phyloP scores from a whole-genome alignment of 2,888 invertebrate genomes.

The Clanis bilineata region DNA sequence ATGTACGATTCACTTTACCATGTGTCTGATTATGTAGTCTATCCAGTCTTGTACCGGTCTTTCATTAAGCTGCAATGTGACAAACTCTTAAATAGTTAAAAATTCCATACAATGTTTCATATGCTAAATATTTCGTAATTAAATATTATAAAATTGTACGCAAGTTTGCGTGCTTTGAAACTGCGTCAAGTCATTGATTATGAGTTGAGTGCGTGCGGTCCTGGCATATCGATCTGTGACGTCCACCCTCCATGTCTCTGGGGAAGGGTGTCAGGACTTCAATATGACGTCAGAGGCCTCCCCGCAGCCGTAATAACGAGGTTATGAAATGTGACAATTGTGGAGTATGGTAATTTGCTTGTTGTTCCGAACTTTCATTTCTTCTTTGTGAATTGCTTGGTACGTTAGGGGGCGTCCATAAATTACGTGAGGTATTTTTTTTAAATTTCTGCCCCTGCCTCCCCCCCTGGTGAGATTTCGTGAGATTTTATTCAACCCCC shows the following conservation, averaged over 20 bases:
- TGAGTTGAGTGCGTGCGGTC: not conserved
- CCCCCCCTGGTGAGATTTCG: too few species aligned
- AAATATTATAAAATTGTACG: not conserved
- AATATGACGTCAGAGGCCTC: not conserved
- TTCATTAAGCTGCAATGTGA: too few species aligned
- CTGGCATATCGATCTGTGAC: slow-evolving; percentile 17
- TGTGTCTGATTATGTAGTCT: too few species aligned
- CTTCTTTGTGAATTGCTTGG: too few species aligned
- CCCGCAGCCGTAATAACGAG: slow-evolving; percentile 17
- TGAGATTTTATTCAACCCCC: too few species aligned
- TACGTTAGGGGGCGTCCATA: too few species aligned
- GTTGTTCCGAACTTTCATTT: not conserved
- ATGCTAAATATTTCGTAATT: not conserved
- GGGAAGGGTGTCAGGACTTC: slow-evolving; percentile 3
- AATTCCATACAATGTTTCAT: too few species aligned
- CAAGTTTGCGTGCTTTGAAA: not conserved
- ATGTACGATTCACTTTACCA: too few species aligned
- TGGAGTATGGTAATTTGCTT: not conserved
- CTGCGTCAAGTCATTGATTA: not conserved
- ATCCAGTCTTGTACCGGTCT: too few species aligned
- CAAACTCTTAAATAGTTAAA: too few species aligned
- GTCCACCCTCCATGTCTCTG: slow-evolving; percentile 9
- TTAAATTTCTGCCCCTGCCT: too few species aligned
- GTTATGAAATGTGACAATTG: slow-evolving; percentile 15
- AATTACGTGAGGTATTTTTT: too few species aligned